phyloP scores from a whole-genome alignment of 2,113 vertebrate genomes.

The Pavo muticus region DNA sequence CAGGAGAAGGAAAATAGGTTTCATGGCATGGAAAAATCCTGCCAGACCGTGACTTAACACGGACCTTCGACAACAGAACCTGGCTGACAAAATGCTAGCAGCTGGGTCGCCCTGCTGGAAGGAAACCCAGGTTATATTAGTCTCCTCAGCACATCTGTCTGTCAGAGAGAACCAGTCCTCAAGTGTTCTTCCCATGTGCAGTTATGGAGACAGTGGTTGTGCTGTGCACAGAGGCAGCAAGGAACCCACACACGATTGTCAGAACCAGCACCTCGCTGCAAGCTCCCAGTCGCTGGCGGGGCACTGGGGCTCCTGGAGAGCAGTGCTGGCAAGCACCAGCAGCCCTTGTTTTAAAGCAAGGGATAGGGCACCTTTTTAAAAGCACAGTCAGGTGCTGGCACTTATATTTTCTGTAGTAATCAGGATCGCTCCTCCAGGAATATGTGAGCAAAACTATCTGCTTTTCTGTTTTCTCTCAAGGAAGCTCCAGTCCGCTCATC shows the following conservation, averaged over 20 bases:
- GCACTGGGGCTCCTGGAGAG: background rate
- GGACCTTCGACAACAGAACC: background rate
- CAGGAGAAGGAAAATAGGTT: background rate
- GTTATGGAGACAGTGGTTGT: background rate
- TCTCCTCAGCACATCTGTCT: background rate
- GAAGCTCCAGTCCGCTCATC: background rate
- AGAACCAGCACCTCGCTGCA: background rate
- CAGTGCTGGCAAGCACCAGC: background rate
- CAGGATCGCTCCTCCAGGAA: background rate
- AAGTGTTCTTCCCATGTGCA: background rate
- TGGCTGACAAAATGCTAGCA: background rate
- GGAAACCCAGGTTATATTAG: background rate
- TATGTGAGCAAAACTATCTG: background rate
- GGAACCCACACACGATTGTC: background rate
- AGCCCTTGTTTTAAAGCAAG: background rate
- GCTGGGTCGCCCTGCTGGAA: background rate
- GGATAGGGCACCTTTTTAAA: background rate
- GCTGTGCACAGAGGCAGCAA: rapidly evolving
- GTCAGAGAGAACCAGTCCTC: background rate
- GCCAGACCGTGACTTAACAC: background rate
- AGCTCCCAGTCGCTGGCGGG: background rate
- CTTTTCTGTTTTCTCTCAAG: background rate
- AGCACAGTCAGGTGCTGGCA: background rate
- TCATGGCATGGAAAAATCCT: background rate
- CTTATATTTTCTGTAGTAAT: background rate